phyloP scores from a whole-genome alignment of 2,113 vertebrate genomes.

The Sarotherodon lohbergeri region DNA sequence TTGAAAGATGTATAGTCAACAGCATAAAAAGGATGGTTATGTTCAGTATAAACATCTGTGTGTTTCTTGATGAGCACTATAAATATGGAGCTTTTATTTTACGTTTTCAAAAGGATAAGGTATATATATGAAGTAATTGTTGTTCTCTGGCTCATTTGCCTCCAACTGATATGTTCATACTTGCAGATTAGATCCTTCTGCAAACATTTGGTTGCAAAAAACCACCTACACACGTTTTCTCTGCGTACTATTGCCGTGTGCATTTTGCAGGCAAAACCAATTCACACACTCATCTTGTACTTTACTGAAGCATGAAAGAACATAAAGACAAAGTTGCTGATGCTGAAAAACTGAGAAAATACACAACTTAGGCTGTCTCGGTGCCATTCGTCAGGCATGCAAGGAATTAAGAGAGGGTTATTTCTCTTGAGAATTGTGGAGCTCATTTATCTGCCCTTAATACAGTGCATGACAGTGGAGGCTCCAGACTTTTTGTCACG shows the following conservation, averaged over 20 bases:
- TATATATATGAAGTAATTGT: not conserved
- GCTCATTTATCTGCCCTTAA: slow-evolving; percentile 1
- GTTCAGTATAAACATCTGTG: not conserved
- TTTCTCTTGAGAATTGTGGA: not conserved
- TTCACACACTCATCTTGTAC: not conserved
- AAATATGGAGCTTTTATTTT: not conserved
- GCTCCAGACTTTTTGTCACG: not conserved
- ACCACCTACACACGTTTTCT: not conserved
- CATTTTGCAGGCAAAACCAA: not conserved
- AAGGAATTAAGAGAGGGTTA: not conserved
- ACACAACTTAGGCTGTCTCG: not conserved
- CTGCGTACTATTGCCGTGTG: not conserved
- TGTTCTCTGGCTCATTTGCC: not conserved
- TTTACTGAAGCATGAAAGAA: slow-evolving; percentile 13
- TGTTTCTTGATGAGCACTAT: not conserved
- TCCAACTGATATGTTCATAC: not conserved
- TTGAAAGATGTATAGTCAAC: not conserved
- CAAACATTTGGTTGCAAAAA: not conserved
- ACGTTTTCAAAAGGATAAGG: not conserved
- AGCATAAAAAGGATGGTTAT: not conserved
- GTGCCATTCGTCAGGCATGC: not conserved
- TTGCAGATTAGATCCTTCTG: not conserved
- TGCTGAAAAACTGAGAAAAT: slow-evolving; percentile 4
- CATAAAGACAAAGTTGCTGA: slow-evolving; percentile 9
- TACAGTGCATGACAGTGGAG: not conserved